Percentiles rank a stretch among this genome's conserved stretches.
Evolutionary conservation across 2,888 invertebrate genomes (phyloP).

Genomic region (Lacanobia oleracea): DNA sequence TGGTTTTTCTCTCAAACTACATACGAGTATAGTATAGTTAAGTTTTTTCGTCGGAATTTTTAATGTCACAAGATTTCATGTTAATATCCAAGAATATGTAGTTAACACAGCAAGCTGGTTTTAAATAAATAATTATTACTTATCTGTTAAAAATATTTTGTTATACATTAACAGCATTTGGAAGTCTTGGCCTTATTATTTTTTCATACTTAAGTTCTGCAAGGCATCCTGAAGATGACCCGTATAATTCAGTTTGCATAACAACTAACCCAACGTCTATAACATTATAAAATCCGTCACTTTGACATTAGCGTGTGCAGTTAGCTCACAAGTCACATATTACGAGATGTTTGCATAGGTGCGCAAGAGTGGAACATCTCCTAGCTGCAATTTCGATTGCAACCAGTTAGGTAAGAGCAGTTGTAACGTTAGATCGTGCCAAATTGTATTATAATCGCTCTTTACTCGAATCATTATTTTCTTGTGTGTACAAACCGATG

Average conservation of each 20-base stretch:
- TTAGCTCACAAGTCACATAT: constrained; percentile 55
- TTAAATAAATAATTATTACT: too few relatives aligned
- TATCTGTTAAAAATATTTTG: too few relatives aligned
- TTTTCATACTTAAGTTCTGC: not conserved
- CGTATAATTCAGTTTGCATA: constrained; percentile 3
- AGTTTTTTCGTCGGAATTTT: not conserved
- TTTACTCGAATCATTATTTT: constrained; percentile 33
- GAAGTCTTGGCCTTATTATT: not conserved
- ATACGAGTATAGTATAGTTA: too few relatives aligned
- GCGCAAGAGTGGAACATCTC: constrained; percentile 51
- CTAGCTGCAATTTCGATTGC: constrained; percentile 59
- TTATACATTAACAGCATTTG: not conserved
- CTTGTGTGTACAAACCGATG: constrained; percentile 16
- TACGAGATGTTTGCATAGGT: constrained; percentile 60
- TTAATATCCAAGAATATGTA: not conserved
- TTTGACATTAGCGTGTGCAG: constrained; percentile 57
- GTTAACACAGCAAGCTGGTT: too few relatives aligned
- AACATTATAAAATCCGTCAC: constrained; percentile 40
- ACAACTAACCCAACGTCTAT: constrained; percentile 6
- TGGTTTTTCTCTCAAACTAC: not conserved
- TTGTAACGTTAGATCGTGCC: constrained; percentile 39
- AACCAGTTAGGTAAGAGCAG: constrained; percentile 51
- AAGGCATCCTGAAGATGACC: not conserved
- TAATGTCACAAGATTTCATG: not conserved
- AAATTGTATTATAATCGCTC: constrained; percentile 60